Evolutionary conservation across 2,797 vertebrate genomes (phyloP), one percentile per base, ranked within the genome.

Genomic region (Sebastes umbrosus): DNA sequence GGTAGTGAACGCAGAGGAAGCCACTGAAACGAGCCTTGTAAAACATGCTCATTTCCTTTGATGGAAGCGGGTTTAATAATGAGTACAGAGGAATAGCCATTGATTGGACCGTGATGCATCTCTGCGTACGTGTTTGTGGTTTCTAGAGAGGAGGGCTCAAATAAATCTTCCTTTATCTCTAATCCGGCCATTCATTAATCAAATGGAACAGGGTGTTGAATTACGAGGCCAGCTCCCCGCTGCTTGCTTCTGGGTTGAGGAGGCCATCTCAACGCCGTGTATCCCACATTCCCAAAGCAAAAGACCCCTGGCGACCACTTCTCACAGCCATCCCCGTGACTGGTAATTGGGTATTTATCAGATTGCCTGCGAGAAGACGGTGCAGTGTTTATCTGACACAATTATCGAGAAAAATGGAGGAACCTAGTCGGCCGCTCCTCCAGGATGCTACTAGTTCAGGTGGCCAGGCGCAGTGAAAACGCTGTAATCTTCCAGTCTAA

Each of bases 311-410:
- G 68, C 85, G 83, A 92, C 93, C 91, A 86, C 92, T 93, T 93
- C 90, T 92, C 92, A 94, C 91, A 92, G 90, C 94, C 96, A 95
- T 95, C 94, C 95, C 92, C 95, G 3, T 84, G 87, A 82, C 90
- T 96, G 92, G 96, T 97, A 98, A 98, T 98, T 97, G 97, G 95
- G 94, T 97, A 95, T 97, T 99, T 99, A 98, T 98, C 97, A 97
- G 97, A 97, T 97, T 96, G 94, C 95, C 95, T 92, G 95, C 93
- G 92, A 96, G 96, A 96, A 95, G 88, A 86, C 67, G 87, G 94
- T 91, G 92, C 95, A 90, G 86, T 87, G 89, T 94, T 96, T 97
- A 98, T 98, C 97, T 96, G 95, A 96, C 93, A 96, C 96, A 97
- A 97, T 98, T 97, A 97, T 97, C 97, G 96, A 91, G 94, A 95